These are phyloP conservation scores for Pandemis corylana DNA, from an alignment of 2,888 invertebrate genomes.

Conservation along the genomic window DNA sequence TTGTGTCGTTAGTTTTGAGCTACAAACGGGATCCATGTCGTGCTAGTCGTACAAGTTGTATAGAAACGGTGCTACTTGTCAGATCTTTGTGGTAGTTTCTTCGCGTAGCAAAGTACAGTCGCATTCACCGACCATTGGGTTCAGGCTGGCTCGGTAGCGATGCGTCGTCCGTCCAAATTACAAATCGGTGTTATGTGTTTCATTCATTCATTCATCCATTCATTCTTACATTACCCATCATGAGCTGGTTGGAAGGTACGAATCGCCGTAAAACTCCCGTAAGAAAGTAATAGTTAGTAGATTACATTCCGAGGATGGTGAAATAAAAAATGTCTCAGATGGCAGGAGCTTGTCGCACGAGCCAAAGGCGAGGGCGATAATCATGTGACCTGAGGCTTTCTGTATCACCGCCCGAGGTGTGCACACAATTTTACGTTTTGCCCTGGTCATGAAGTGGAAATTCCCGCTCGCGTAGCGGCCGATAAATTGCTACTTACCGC, in stretches of 20 bases:
- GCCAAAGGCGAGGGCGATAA: no score
- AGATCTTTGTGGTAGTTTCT: not conserved
- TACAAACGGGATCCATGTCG: not conserved
- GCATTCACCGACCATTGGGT: not conserved
- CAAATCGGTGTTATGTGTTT: not conserved
- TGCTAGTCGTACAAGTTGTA: not conserved
- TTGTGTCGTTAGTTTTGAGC: not conserved
- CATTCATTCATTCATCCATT: not conserved
- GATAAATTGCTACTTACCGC: no score
- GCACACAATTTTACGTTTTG: no score
- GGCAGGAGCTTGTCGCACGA: no score
- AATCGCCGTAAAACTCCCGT: not conserved
- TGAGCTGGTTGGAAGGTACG: not conserved
- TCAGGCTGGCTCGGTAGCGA: not conserved
- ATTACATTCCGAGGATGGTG: not conserved
- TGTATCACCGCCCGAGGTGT: no score
- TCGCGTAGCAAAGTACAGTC: not conserved
- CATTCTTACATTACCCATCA: not conserved
- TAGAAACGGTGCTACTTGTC: conserved; percentile 3
- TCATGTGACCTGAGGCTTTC: no score
- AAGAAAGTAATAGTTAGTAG: no score
- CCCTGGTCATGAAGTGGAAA: no score
- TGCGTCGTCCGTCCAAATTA: conserved; percentile 17
- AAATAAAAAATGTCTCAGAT: no score
- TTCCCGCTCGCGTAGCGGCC: no score